Evolutionary conservation across 92 coral and sea anemone genomes (phyloP).

Genomic region (Phenganax subtilis): DNA sequence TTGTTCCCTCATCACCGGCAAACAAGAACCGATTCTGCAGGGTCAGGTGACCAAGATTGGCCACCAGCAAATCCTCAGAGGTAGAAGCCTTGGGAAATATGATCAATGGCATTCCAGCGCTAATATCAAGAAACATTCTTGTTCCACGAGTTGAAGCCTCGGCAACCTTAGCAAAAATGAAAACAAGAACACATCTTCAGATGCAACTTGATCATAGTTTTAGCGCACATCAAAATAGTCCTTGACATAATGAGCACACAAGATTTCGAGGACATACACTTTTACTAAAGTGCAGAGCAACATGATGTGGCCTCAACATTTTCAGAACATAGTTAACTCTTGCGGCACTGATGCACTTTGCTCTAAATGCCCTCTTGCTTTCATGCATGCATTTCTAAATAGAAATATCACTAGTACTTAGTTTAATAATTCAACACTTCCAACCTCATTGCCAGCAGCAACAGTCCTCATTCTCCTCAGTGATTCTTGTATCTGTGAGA

Average conservation of each 20-base stretch:
- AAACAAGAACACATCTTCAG: neutral
- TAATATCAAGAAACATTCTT: slow-evolving; percentile 73
- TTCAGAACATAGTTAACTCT: neutral
- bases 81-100: slow-evolving; percentile 84
- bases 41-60: slow-evolving; percentile 89
- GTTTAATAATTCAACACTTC: no score
- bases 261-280: no score
- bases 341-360: neutral
- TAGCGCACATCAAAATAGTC: neutral
- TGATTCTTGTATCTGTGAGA: slow-evolving; percentile 86
- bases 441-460: slow-evolving; percentile 88
- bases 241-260: neutral
- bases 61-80: slow-evolving; percentile 89
- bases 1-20: slow-evolving; percentile 72
- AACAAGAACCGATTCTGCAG: slow-evolving; percentile 66
- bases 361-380: neutral
- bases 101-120: slow-evolving; percentile 92
- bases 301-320: neutral
- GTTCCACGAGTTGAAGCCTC: slow-evolving; percentile 79
- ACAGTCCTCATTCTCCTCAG: slow-evolving; percentile 93
- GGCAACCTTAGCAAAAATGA: slow-evolving; percentile 54
- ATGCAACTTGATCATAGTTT: neutral
- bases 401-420: no score
- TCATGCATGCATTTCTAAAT: neutral
- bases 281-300: no score